A percentile compares a stretch with the other conserved stretches of the same genome.
phyloP scores from a whole-genome alignment of 1,140 invertebrate genomes.

The Trichoplusia ni region DNA sequence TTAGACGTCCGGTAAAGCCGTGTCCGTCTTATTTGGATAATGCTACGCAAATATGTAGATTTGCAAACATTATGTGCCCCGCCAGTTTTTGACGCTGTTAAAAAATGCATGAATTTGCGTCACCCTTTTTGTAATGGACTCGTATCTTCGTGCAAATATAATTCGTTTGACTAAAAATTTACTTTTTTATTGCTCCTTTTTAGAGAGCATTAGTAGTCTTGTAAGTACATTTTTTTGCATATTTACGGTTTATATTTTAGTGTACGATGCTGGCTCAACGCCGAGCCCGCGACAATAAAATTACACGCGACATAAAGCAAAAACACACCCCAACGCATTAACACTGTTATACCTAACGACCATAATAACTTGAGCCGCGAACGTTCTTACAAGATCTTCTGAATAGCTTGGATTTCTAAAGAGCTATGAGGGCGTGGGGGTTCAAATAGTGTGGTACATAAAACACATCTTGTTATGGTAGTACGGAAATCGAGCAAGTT shows the following conservation, averaged over 20 bases:
- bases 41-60: conserved; percentile 62
- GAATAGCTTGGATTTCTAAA: background rate
- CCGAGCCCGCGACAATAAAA: conserved; percentile 69
- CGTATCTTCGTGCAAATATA: background rate
- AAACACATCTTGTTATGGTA: conserved; percentile 72
- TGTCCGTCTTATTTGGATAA: conserved; percentile 68
- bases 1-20: conserved; percentile 61
- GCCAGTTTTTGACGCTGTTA: conserved; percentile 32
- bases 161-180: conserved; percentile 21
- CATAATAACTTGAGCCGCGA: conserved; percentile 54
- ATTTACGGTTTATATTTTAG: conserved; percentile 1
- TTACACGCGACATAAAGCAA: conserved; percentile 79
- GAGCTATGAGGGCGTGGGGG: conserved; percentile 19
- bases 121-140: conserved; percentile 21
- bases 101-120: conserved; percentile 37
- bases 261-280: conserved; percentile 44
- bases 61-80: conserved; percentile 38
- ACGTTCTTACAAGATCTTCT: conserved; percentile 31
- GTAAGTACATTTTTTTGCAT: conserved; percentile 17
- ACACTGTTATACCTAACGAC: conserved; percentile 59
- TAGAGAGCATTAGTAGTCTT: conserved; percentile 1
- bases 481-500: conserved; percentile 70
- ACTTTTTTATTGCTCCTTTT: background rate
- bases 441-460: conserved; percentile 55
- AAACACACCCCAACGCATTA: conserved; percentile 74